Evolutionary conservation across 2,888 invertebrate genomes (phyloP).

Genomic region (Lasioglossum lativentre): DNA sequence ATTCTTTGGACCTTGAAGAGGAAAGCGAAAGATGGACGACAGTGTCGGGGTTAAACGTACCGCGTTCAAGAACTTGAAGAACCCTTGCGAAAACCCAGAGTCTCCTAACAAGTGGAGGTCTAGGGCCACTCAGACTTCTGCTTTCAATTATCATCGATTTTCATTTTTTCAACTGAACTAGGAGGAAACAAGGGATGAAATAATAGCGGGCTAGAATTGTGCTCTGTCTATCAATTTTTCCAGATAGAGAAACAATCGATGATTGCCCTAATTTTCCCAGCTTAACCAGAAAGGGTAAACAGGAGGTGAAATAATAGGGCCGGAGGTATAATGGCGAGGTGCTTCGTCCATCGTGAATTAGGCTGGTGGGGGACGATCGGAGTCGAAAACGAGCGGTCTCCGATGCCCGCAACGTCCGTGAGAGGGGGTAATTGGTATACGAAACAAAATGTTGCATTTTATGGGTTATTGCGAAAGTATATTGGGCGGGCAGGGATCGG

Average conservation of each 20-base stretch:
- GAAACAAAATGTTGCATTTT: slow-evolving; percentile 83
- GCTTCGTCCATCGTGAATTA: background rate
- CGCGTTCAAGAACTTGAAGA: too few species aligned
- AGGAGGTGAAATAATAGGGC: background rate
- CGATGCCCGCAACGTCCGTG: slow-evolving; percentile 25
- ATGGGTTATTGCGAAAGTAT: slow-evolving; percentile 82
- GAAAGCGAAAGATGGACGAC: background rate
- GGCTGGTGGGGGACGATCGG: background rate
- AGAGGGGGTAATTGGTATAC: slow-evolving; percentile 79
- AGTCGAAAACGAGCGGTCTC: slow-evolving; percentile 14
- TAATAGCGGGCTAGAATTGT: too few species aligned
- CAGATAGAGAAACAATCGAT: background rate
- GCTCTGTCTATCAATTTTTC: background rate
- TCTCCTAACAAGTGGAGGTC: too few species aligned
- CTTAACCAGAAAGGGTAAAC: background rate
- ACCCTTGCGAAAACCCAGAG: too few species aligned
- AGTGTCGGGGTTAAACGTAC: background rate
- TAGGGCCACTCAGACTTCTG: background rate
- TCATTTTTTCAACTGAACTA: too few species aligned
- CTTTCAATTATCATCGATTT: background rate
- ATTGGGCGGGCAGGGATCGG: slow-evolving; percentile 67
- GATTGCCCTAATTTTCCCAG: background rate
- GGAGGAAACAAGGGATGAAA: too few species aligned
- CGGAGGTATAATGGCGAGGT: background rate
- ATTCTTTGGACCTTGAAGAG: background rate